phyloP scores from a whole-genome alignment of 1,140 invertebrate species.

The Conus ventricosus region DNA sequence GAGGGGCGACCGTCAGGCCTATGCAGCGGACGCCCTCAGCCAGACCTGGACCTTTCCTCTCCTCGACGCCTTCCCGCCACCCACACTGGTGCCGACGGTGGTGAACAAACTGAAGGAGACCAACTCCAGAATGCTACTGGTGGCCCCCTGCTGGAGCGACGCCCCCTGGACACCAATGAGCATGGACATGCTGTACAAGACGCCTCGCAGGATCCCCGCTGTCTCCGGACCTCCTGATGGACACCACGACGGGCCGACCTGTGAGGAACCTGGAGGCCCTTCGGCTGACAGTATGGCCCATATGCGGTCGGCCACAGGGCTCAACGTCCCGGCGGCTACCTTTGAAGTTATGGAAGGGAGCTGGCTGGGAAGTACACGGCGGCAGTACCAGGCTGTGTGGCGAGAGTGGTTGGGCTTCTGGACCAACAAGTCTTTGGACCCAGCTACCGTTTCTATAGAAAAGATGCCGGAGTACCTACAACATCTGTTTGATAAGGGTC shows the following conservation, averaged over 20 bases:
- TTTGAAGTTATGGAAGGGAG: not conserved
- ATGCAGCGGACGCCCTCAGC: not conserved
- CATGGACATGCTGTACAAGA: not conserved
- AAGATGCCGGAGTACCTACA: not conserved
- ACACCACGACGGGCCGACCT: not conserved
- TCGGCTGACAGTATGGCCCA: not conserved
- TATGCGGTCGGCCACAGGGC: not conserved
- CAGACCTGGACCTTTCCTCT: not conserved
- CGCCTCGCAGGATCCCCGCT: not conserved
- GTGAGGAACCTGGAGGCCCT: not conserved
- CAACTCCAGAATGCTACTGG: constrained; percentile 7
- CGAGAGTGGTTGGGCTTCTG: not conserved
- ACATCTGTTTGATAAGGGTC: constrained; percentile 4
- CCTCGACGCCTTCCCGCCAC: not conserved
- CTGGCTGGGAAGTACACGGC: not conserved
- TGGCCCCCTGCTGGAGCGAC: not conserved
- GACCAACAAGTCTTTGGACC: not conserved
- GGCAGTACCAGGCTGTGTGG: constrained; percentile 2
- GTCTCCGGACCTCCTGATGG: not conserved
- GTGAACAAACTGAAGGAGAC: not conserved
- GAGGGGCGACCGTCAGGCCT: not conserved
- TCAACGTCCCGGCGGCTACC: not conserved
- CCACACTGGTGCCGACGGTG: not conserved
- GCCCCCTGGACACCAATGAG: not conserved
- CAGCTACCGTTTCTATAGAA: not conserved